Conservation (phyloP, 1,140 invertebrate genomes). For the Drosophila pseudoananassae region DNA sequence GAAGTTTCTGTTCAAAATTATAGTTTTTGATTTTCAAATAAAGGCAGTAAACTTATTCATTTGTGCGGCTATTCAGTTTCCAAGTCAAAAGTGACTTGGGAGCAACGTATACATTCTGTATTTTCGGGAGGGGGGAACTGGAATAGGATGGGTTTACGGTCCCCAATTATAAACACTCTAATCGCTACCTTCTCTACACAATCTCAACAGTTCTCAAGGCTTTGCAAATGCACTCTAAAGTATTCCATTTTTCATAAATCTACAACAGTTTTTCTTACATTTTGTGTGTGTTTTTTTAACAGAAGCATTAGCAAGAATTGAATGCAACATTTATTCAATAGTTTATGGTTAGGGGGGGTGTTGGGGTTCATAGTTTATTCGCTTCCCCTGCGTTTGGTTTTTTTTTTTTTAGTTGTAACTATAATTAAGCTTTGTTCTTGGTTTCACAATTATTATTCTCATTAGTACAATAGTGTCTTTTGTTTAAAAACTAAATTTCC, state of each 20-base stretch:
- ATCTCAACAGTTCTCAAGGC: constrained; percentile 20
- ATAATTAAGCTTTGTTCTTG: constrained; percentile 26
- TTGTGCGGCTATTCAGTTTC: too few species aligned
- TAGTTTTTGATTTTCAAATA: too few species aligned
- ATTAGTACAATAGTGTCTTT: constrained; percentile 52
- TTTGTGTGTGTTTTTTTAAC: neutral
- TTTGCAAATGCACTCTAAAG: constrained; percentile 1
- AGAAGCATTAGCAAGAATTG: constrained; percentile 4
- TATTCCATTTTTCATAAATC: neutral
- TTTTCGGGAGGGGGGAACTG: neutral
- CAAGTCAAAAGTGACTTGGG: too few species aligned
- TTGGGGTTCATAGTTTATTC: constrained; percentile 25
- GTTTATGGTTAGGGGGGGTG: constrained; percentile 6
- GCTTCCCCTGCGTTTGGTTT: constrained; percentile 30
- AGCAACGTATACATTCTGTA: too few species aligned
- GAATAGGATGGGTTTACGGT: constrained; percentile 1
- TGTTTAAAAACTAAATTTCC: constrained; percentile 43
- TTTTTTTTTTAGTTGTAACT: constrained; percentile 6
- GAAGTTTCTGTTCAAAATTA: too few species aligned
- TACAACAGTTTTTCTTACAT: neutral
- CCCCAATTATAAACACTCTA: constrained; percentile 14
- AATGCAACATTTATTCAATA: constrained; percentile 8
- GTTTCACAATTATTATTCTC: neutral
- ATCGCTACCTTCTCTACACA: constrained; percentile 16
- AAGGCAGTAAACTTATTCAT: too few species aligned